These are phyloP conservation scores for Anseranas semipalmata DNA, from an alignment of 2,113 vertebrate species.

Conservation along the genomic window DNA sequence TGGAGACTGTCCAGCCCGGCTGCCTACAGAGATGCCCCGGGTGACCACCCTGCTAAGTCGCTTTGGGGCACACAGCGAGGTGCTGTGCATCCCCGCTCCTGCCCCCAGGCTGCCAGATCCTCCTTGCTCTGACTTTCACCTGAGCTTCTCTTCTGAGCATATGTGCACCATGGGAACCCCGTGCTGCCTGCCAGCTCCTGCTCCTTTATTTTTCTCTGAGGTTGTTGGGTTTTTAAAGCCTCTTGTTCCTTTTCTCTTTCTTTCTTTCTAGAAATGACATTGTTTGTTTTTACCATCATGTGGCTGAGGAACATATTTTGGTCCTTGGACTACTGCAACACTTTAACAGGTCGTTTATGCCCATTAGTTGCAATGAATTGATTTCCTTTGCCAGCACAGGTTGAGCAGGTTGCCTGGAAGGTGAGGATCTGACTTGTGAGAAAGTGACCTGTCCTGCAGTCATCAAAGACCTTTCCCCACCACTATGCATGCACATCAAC, in stretches of 20 bases:
- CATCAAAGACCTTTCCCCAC: not conserved
- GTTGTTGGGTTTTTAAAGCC: not conserved
- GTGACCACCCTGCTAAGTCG: not conserved
- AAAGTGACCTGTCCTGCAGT: not conserved
- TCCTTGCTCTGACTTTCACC: not conserved
- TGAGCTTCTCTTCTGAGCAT: not conserved
- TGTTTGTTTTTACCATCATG: not conserved
- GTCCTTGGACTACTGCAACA: not conserved
- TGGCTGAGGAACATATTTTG: accelerated
- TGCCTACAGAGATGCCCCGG: not conserved
- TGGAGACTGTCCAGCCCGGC: not conserved
- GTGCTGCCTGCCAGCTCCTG: not conserved
- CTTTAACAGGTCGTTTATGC: not conserved
- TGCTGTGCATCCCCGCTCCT: not conserved
- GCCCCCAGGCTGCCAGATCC: not conserved
- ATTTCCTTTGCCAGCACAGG: not conserved
- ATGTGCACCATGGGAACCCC: not conserved
- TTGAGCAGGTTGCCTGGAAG: not conserved
- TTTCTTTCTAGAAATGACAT: not conserved
- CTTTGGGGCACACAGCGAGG: not conserved
- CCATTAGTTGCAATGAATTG: not conserved
- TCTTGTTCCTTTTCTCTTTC: not conserved
- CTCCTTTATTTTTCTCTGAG: not conserved
- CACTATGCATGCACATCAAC: not conserved
- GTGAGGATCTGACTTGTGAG: not conserved